A percentile compares a stretch with the other conserved stretches of the same genome.
These are phyloP conservation scores for Cyrtonyx montezumae DNA, from an alignment of 2,113 vertebrate genomes.

Conservation along the genomic window DNA sequence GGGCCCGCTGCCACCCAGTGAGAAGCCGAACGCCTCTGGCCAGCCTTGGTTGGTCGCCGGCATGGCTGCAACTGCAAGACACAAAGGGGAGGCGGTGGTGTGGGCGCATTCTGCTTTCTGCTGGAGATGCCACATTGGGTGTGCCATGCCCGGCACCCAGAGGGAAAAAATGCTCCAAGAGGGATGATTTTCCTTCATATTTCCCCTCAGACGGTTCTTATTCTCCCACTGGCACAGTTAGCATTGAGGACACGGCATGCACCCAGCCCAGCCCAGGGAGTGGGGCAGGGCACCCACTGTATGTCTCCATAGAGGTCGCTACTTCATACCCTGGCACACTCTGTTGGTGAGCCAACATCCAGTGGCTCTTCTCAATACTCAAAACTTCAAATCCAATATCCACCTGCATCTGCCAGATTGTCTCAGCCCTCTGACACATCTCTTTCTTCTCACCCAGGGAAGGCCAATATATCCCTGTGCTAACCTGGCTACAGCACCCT, in stretches of 20 bases:
- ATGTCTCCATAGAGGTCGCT: background rate
- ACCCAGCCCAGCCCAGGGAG: background rate
- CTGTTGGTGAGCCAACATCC: rapidly evolving
- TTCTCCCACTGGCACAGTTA: background rate
- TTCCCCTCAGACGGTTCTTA: background rate
- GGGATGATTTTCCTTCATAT: background rate
- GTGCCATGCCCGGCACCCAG: rapidly evolving
- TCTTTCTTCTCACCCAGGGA: background rate
- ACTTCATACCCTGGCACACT: background rate
- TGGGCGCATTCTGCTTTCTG: background rate
- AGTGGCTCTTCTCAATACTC: background rate
- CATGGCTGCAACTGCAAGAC: slow-evolving; percentile 85
- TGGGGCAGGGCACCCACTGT: background rate
- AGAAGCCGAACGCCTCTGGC: slow-evolving; percentile 96
- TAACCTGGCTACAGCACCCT: background rate
- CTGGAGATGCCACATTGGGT: rapidly evolving
- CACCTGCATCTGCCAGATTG: background rate
- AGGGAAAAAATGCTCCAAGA: background rate
- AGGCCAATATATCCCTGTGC: background rate
- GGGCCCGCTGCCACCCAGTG: slow-evolving; percentile 87
- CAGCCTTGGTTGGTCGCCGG: slow-evolving; percentile 90
- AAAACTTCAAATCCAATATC: background rate
- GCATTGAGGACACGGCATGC: background rate
- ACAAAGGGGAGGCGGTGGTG: background rate
- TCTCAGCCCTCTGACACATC: background rate